Evolutionary conservation across 2,797 vertebrate genomes (phyloP).

Genomic region (Sebastolobus alascanus): DNA sequence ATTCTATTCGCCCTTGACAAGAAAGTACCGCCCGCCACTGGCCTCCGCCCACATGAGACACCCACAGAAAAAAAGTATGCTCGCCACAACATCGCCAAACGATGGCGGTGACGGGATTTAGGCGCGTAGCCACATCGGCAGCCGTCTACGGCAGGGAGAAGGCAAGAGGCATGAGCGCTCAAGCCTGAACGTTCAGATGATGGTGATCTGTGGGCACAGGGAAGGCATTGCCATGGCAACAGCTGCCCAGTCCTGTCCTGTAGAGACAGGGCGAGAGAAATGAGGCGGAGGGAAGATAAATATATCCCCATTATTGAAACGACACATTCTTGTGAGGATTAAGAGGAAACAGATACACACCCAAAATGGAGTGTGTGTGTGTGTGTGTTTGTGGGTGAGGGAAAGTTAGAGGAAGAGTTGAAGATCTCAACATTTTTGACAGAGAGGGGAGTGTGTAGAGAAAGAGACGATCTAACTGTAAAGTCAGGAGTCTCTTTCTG

Average conservation of each 20-base stretch:
- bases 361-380: slow-evolving; percentile 1
- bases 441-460: not conserved
- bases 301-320: slow-evolving; percentile 33
- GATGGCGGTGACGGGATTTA: not conserved
- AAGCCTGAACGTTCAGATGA: slow-evolving; percentile 22
- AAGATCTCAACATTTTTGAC: not conserved
- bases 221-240: slow-evolving; percentile 53
- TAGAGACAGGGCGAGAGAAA: slow-evolving; percentile 4
- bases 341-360: slow-evolving; percentile 24
- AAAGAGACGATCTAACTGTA: not conserved
- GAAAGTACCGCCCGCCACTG: not conserved
- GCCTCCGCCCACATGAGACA: not conserved
- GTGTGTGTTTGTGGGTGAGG: not conserved
- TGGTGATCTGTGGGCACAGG: slow-evolving; percentile 33
- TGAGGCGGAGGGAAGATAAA: slow-evolving; percentile 31
- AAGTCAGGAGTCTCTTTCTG: not conserved
- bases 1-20: slow-evolving; percentile 9
- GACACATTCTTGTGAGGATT: slow-evolving; percentile 43
- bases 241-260: slow-evolving; percentile 29
- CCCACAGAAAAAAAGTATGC: not conserved
- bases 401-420: not conserved
- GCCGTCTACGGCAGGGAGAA: not conserved
- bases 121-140: slow-evolving; percentile 23
- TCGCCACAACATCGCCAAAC: not conserved
- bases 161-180: not conserved